Conservation (phyloP, 2,888 invertebrate genomes). For the Ceraclea dissimilis region DNA sequence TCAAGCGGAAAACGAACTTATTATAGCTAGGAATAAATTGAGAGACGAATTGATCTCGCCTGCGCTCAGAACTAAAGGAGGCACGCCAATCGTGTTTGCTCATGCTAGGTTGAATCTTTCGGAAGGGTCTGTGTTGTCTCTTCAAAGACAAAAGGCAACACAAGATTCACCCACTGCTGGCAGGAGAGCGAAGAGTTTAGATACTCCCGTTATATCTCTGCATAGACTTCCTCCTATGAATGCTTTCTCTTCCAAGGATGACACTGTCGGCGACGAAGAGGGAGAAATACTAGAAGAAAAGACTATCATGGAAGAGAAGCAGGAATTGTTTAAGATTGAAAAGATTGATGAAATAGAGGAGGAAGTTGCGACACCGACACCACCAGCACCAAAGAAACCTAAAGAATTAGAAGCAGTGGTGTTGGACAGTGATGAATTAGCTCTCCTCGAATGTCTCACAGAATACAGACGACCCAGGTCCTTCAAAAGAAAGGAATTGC, state of each 20-base stretch:
- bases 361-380: constrained; percentile 31
- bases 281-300: constrained; percentile 55
- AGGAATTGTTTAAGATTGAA: constrained; percentile 22
- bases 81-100: constrained; percentile 71
- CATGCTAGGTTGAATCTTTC: constrained; percentile 74
- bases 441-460: constrained; percentile 48
- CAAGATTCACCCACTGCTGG: constrained; percentile 67
- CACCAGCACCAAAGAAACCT: constrained; percentile 28
- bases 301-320: constrained; percentile 42
- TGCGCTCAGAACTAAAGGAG: constrained; percentile 62
- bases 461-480: constrained; percentile 46
- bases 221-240: constrained; percentile 74
- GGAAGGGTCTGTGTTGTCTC: constrained; percentile 72
- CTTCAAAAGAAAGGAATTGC: constrained; percentile 43
- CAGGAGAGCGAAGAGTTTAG: constrained; percentile 74
- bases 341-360: constrained; percentile 51
- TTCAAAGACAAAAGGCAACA: constrained; percentile 70
- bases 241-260: constrained; percentile 83
- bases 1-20: constrained; percentile 23
- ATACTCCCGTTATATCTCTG: constrained; percentile 74
- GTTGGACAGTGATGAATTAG: constrained; percentile 52
- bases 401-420: constrained; percentile 41
- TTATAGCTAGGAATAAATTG: constrained; percentile 44
- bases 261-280: constrained; percentile 72
- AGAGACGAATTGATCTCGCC: constrained; percentile 65